phyloP scores from a whole-genome alignment of 2,113 vertebrate species.

The Epinephelus moara region DNA sequence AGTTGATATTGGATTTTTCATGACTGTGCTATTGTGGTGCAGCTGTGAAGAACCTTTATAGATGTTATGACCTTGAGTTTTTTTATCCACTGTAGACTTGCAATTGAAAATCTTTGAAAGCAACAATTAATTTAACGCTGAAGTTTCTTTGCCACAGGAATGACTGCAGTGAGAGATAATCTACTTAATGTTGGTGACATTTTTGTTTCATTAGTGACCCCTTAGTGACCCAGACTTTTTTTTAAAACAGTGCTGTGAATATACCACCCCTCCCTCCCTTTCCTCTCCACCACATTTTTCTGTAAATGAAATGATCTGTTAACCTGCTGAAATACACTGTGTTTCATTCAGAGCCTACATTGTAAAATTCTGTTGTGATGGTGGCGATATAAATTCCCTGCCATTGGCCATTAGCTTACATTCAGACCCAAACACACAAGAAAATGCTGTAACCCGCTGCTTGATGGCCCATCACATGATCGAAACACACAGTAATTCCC shows the following conservation, averaged over 20 bases:
- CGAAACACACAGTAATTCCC: conserved; percentile 75
- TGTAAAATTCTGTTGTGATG: conserved; percentile 6
- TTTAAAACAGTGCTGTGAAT: neutral
- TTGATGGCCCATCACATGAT: conserved; percentile 73
- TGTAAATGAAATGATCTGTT: conserved; percentile 8
- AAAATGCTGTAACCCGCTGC: conserved; percentile 55
- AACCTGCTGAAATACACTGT: neutral
- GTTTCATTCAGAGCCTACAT: conserved; percentile 26
- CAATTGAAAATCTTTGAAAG: neutral
- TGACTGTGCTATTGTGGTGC: neutral
- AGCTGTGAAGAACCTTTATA: neutral
- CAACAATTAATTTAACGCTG: neutral
- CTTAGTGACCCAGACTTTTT: neutral
- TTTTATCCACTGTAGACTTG: neutral
- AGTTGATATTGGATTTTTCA: neutral
- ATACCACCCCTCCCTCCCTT: neutral
- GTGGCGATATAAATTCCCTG: conserved; percentile 12
- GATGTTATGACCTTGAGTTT: neutral
- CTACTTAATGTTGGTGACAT: neutral
- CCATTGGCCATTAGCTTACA: conserved; percentile 23
- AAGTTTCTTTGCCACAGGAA: neutral
- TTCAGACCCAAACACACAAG: conserved; percentile 47
- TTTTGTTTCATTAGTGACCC: conserved; percentile 3
- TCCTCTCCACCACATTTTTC: neutral
- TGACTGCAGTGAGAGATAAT: neutral